phyloP scores from a whole-genome alignment of 2,888 invertebrate species.

The Harpagoxenus sublaevis region DNA sequence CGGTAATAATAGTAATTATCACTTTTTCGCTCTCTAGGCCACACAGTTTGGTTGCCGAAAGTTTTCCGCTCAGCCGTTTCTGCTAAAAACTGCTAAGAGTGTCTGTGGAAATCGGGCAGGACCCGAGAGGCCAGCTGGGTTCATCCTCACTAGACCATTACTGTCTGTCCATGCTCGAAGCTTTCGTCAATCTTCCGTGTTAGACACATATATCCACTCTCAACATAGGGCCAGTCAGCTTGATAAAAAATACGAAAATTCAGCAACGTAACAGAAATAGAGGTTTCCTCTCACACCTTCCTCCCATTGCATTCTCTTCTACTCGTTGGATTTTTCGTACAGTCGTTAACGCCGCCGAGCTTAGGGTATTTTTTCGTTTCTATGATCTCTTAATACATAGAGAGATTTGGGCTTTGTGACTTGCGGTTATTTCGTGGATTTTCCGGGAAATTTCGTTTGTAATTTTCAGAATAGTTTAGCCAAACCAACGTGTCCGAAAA shows the following conservation, averaged over 20 bases:
- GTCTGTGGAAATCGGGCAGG: conserved; percentile 82
- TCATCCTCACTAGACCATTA: conserved; percentile 85
- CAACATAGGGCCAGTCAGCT: conserved; percentile 76
- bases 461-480: conserved; percentile 49
- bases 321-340: conserved; percentile 43
- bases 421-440: conserved; percentile 43
- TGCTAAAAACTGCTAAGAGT: conserved; percentile 78
- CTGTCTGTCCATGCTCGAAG: conserved; percentile 74
- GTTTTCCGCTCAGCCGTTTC: conserved; percentile 72
- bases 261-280: conserved; percentile 65
- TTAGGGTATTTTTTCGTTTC: conserved; percentile 42
- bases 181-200: conserved; percentile 62
- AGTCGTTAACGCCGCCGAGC: conserved; percentile 57
- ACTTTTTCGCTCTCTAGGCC: conserved; percentile 86
- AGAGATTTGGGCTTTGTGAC: conserved; percentile 41
- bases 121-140: conserved; percentile 85
- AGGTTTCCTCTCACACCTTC: conserved; percentile 61
- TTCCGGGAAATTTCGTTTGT: conserved; percentile 50
- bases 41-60: conserved; percentile 85
- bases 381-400: conserved; percentile 40
- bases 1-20: conserved; percentile 85
- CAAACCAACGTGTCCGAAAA: conserved; percentile 57
- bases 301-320: conserved; percentile 45
- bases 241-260: conserved; percentile 68
- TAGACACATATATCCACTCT: conserved; percentile 70